Conservation (phyloP, 2,888 invertebrate genomes). For the Patella caerulea region DNA sequence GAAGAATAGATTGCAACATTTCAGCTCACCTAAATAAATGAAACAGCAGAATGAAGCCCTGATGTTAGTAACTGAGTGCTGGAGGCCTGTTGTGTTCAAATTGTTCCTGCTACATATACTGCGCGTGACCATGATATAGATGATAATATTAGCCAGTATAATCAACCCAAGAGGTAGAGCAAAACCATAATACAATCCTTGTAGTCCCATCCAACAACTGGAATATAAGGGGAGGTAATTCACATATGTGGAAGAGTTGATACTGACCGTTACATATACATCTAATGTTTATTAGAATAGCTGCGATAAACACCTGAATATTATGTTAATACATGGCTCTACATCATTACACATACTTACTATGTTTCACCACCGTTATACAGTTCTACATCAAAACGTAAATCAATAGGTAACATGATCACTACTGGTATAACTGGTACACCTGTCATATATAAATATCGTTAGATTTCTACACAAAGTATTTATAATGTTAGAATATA, state of each 20-base stretch:
- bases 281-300: too few species aligned
- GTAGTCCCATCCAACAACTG: constrained; percentile 64
- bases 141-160: constrained; percentile 52
- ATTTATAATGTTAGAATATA: too few species aligned
- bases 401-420: constrained; percentile 51
- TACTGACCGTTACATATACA: too few species aligned
- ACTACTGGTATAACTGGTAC: constrained; percentile 57
- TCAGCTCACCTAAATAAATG: constrained; percentile 47
- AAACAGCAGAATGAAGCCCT: constrained; percentile 57
- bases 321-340: too few species aligned
- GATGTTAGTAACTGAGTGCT: constrained; percentile 59
- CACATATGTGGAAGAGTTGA: too few species aligned
- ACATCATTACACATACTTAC: constrained; percentile 45
- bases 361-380: constrained; percentile 60
- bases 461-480: too few species aligned
- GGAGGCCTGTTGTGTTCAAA: constrained; percentile 43
- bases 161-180: constrained; percentile 60
- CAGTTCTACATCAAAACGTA: constrained; percentile 53
- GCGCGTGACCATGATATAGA: constrained; percentile 55
- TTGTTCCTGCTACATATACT: constrained; percentile 43
- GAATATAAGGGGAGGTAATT: background rate
- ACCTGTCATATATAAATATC: constrained; percentile 40
- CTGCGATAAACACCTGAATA: too few species aligned
- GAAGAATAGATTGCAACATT: too few species aligned
- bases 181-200: constrained; percentile 62